Conservation (phyloP, 2,888 invertebrate genomes). For the Dasysyrphus tricinctus region DNA sequence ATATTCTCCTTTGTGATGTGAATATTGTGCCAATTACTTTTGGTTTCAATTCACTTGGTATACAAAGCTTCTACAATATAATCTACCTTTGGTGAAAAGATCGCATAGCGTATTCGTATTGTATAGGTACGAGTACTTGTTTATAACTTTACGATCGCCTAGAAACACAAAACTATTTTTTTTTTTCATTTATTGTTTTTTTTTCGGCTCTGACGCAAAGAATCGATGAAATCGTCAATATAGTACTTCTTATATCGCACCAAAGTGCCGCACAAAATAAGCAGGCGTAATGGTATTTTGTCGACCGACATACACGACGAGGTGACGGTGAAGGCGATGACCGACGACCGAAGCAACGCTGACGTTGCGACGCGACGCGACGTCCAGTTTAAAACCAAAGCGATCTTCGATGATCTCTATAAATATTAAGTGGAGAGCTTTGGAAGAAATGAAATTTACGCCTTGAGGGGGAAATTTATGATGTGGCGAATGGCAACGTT, state of each 20-base stretch:
- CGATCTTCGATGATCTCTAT: slow-evolving; percentile 69
- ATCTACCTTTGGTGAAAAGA: neutral
- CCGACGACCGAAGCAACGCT: no score
- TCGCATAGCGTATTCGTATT: neutral
- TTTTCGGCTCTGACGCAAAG: slow-evolving; percentile 36
- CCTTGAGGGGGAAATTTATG: slow-evolving; percentile 72
- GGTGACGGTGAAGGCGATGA: no score
- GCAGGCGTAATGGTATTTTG: slow-evolving; percentile 9
- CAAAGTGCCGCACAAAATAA: slow-evolving; percentile 62
- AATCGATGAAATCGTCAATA: slow-evolving; percentile 54
- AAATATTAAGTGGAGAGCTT: slow-evolving; percentile 64
- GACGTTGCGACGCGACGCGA: no score
- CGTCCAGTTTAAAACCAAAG: slow-evolving; percentile 40
- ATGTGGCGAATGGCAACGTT: slow-evolving; percentile 74
- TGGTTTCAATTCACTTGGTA: slow-evolving; percentile 23
- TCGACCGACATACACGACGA: no score
- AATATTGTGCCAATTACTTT: neutral
- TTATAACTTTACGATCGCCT: slow-evolving; percentile 50
- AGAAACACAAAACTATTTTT: slow-evolving; percentile 42
- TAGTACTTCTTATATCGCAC: slow-evolving; percentile 33
- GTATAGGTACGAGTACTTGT: no score
- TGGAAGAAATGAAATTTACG: slow-evolving; percentile 68
- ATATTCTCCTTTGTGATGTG: slow-evolving; percentile 10
- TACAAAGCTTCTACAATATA: slow-evolving; percentile 8
- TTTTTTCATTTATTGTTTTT: neutral